Percentiles rank a stretch among this genome's conserved stretches.
Evolutionary conservation across 2,797 vertebrate genomes (phyloP).

Genomic region (Trachurus trachurus): DNA sequence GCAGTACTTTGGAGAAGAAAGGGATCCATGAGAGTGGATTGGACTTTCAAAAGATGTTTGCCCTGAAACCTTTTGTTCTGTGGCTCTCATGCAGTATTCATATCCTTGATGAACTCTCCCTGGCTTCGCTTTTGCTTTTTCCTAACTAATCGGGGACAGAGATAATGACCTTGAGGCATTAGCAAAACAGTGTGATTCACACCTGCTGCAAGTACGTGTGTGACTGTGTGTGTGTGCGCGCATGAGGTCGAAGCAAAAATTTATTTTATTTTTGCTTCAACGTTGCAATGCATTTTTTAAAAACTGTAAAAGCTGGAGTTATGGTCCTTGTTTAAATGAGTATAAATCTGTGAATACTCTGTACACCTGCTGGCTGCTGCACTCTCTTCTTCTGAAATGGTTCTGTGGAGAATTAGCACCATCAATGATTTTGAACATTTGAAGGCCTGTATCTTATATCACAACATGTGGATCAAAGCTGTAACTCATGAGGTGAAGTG

Average conservation of each 20-base stretch:
- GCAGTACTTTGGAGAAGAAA: slow-evolving; percentile 54
- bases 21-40: slow-evolving; percentile 53
- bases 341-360: not conserved
- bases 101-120: slow-evolving; percentile 61
- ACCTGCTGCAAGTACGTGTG: slow-evolving; percentile 50
- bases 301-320: slow-evolving; percentile 1
- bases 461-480: too few species aligned
- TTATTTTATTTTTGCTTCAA: slow-evolving; percentile 8
- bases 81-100: slow-evolving; percentile 77
- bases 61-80: slow-evolving; percentile 74
- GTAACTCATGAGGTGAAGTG: too few species aligned
- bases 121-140: slow-evolving; percentile 39
- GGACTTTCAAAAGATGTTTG: slow-evolving; percentile 69
- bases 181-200: slow-evolving; percentile 56
- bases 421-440: not conserved
- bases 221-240: slow-evolving; percentile 17
- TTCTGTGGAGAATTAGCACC: too few species aligned
- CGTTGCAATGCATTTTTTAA: not conserved
- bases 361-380: not conserved
- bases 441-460: not conserved
- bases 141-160: slow-evolving; percentile 62
- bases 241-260: slow-evolving; percentile 1
- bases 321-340: not conserved
- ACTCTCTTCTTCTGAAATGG: too few species aligned
- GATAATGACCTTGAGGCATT: slow-evolving; percentile 77